Conservation (phyloP, 2,888 invertebrate species). For the Chrysodeixis includens region DNA sequence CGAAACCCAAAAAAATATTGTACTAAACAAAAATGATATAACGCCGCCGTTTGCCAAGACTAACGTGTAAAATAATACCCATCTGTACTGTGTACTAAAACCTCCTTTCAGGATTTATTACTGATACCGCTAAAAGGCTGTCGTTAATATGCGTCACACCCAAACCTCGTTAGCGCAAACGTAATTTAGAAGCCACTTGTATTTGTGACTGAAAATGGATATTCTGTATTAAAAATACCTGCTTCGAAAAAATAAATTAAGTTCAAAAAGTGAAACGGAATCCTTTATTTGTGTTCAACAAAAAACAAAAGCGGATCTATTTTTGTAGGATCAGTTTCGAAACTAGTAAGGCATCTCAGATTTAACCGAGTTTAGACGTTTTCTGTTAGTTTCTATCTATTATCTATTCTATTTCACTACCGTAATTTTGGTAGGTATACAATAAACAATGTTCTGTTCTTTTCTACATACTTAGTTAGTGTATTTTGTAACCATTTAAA, state of each 20-base stretch:
- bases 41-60: not conserved
- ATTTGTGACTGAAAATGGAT: conserved; percentile 14
- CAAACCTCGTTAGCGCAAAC: conserved; percentile 11
- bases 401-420: no score
- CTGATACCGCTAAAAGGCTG: conserved; percentile 8
- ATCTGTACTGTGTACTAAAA: not conserved
- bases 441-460: not conserved
- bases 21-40: not conserved
- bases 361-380: not conserved
- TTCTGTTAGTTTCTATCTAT: no score
- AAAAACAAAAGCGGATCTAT: not conserved
- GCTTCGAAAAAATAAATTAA: conserved; percentile 22
- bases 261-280: not conserved
- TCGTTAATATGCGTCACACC: conserved; percentile 10
- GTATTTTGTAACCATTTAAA: no score
- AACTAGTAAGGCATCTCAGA: not conserved
- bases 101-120: conserved; percentile 3
- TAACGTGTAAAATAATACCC: not conserved
- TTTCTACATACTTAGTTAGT: no score
- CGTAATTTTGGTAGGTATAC: no score
- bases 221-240: not conserved
- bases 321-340: not conserved
- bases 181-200: conserved; percentile 15
- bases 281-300: not conserved
- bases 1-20: not conserved